These are phyloP conservation scores for Eulemur rubriventer DNA, from an alignment of 2,797 vertebrate species.

Conservation along the genomic window DNA sequence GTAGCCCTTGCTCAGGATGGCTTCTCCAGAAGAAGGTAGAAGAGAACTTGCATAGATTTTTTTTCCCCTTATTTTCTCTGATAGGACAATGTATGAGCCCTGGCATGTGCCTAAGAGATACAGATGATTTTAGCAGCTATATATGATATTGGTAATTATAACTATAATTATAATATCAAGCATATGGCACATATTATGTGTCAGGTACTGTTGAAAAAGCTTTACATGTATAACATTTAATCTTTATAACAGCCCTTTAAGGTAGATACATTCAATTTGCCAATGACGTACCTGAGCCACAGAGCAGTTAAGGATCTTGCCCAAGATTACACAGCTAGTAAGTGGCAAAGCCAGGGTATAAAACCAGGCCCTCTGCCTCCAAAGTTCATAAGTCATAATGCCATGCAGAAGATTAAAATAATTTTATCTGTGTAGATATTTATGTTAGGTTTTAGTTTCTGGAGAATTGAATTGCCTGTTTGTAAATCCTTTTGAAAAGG, in stretches of 20 bases:
- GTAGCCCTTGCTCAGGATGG: background rate
- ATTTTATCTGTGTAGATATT: background rate
- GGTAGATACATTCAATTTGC: background rate
- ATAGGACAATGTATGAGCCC: background rate
- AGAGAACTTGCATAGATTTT: background rate
- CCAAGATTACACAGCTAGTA: background rate
- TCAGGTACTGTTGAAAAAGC: background rate
- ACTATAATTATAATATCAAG: background rate
- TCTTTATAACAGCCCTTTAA: background rate
- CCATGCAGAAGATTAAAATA: background rate
- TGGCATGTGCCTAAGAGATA: background rate
- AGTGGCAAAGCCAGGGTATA: background rate
- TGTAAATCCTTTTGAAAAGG: background rate
- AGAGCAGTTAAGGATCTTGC: background rate
- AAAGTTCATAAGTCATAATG: background rate
- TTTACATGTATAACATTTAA: background rate
- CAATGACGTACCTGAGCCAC: background rate
- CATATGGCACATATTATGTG: background rate
- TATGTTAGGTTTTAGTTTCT: background rate
- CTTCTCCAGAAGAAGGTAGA: background rate
- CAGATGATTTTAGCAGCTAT: background rate
- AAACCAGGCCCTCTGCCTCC: background rate
- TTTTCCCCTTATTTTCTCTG: background rate
- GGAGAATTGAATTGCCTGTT: background rate
- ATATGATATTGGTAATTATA: background rate